Evolutionary conservation across 2,888 invertebrate species (phyloP).

Genomic region (Cybosia mesomella): DNA sequence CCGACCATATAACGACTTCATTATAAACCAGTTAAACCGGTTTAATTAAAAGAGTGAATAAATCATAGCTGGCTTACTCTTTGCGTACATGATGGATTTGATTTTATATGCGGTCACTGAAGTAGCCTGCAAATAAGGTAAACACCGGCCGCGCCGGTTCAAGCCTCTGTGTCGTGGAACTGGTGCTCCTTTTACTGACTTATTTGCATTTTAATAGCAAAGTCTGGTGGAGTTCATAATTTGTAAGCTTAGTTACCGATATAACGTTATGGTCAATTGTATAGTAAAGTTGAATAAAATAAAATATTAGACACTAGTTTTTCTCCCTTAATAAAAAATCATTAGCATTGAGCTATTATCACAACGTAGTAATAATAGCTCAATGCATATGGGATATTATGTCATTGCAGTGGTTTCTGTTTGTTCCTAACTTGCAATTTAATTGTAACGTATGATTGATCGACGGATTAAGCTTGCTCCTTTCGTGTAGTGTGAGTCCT

Average conservation of each 20-base stretch:
- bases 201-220: background rate
- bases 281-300: background rate
- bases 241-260: conserved; percentile 1
- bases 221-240: background rate
- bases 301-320: background rate
- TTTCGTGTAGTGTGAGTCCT: too few relatives aligned
- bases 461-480: too few relatives aligned
- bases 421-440: too few relatives aligned
- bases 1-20: background rate
- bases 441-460: too few relatives aligned
- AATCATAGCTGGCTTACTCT: background rate
- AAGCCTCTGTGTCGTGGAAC: background rate
- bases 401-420: background rate
- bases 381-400: too few relatives aligned
- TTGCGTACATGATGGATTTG: background rate
- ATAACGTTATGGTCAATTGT: background rate
- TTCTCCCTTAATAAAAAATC: background rate
- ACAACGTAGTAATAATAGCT: too few relatives aligned
- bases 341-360: too few relatives aligned
- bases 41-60: background rate
- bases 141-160: background rate
- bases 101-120: background rate
- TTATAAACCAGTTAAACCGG: background rate
- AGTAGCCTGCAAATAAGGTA: background rate
- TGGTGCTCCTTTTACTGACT: background rate